phyloP scores from a whole-genome alignment of 2,797 vertebrate genomes.

The Acomys russatus region DNA sequence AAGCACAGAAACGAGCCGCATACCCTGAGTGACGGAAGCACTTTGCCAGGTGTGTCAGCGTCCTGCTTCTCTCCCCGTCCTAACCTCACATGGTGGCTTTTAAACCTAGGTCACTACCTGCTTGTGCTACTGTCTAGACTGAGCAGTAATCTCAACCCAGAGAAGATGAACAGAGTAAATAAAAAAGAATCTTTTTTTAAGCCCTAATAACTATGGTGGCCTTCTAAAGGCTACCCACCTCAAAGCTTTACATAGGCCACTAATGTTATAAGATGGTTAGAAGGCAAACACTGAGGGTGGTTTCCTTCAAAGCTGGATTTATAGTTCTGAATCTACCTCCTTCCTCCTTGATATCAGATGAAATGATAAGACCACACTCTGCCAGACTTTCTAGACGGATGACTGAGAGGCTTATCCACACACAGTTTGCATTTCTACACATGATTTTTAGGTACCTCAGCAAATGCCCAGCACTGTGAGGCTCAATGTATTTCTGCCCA shows the following conservation, averaged over 20 bases:
- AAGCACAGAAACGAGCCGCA: neutral
- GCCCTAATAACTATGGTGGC: neutral
- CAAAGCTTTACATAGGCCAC: conserved; percentile 58
- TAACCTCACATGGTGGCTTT: neutral
- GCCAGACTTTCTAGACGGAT: conserved; percentile 49
- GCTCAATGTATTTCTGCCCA: conserved; percentile 71
- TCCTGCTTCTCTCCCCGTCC: neutral
- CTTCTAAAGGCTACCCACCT: conserved; percentile 38
- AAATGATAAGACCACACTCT: conserved; percentile 19
- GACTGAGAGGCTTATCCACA: conserved; percentile 28
- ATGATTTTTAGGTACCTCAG: conserved; percentile 61
- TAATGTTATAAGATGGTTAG: conserved; percentile 62
- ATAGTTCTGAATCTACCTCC: conserved; percentile 56
- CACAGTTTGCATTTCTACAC: neutral
- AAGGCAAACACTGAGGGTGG: conserved; percentile 60
- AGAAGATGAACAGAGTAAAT: neutral
- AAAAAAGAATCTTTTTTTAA: neutral
- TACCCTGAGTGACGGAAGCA: neutral
- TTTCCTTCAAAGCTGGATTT: conserved; percentile 78
- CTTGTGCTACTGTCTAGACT: neutral
- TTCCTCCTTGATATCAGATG: conserved; percentile 71
- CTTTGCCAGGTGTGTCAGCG: neutral
- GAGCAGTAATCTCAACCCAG: neutral
- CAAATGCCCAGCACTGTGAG: conserved; percentile 55
- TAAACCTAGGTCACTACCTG: neutral